phyloP scores from a whole-genome alignment of 2,888 invertebrate genomes.

The Platycnemis pennipes region DNA sequence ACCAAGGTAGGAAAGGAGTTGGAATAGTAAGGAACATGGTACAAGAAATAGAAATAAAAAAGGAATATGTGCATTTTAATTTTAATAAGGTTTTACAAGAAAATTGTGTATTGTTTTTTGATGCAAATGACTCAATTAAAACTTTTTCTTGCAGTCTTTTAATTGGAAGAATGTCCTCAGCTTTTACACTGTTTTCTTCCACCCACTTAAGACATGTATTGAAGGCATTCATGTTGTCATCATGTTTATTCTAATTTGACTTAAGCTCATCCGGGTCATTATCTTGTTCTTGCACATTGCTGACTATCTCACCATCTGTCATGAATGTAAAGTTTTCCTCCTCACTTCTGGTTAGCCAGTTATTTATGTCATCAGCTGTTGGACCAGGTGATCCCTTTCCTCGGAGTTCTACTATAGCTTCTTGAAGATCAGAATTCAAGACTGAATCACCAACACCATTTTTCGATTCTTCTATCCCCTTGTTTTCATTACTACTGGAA shows the following conservation, averaged over 20 bases:
- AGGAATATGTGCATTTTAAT: not conserved
- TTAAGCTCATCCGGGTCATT: not conserved
- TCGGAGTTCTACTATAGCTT: not conserved
- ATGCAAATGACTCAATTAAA: too few relatives aligned
- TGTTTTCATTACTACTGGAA: not conserved
- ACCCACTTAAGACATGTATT: not conserved
- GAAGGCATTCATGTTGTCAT: not conserved
- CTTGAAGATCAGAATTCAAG: not conserved
- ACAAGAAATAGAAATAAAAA: not conserved
- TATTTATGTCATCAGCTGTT: too few relatives aligned
- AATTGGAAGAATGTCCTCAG: too few relatives aligned
- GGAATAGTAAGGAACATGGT: not conserved
- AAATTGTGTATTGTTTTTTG: too few relatives aligned
- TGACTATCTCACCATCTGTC: too few relatives aligned
- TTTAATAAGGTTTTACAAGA: too few relatives aligned
- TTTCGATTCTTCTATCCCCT: not conserved
- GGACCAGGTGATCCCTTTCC: too few relatives aligned
- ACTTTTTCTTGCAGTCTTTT: too few relatives aligned
- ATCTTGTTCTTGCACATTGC: not conserved
- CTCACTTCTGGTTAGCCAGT: too few relatives aligned
- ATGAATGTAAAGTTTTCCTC: too few relatives aligned
- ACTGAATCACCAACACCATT: not conserved
- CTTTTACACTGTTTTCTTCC: not conserved
- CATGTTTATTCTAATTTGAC: not conserved
- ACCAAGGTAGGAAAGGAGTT: not conserved